Evolutionary conservation across 2,888 invertebrate genomes (phyloP).

Genomic region (Leptinotarsa tumamoca): DNA sequence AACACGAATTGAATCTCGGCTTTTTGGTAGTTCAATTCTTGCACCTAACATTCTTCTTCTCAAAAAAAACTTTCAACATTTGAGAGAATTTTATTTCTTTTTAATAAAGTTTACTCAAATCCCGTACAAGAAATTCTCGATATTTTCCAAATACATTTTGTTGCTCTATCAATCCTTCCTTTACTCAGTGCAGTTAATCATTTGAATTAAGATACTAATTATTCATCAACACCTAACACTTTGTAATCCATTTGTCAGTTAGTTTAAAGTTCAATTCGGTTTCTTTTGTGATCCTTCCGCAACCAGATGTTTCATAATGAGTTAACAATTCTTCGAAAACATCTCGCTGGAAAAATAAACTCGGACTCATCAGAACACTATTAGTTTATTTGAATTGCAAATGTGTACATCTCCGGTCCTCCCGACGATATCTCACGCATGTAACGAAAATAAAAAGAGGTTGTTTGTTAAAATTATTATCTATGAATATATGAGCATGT

Average conservation of each 20-base stretch:
- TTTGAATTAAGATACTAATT: neutral
- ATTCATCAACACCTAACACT: neutral
- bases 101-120: too few species aligned
- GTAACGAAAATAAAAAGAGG: slow-evolving; percentile 12
- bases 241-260: neutral
- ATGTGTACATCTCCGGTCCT: slow-evolving; percentile 10
- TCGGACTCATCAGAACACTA: neutral
- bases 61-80: too few species aligned
- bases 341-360: slow-evolving; percentile 5
- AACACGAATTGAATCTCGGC: too few species aligned
- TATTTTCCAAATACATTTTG: neutral
- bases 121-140: neutral
- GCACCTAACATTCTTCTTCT: too few species aligned
- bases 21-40: too few species aligned
- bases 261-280: neutral
- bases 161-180: too few species aligned
- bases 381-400: slow-evolving; percentile 17
- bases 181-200: neutral
- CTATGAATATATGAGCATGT: slow-evolving; percentile 3
- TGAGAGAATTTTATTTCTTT: too few species aligned
- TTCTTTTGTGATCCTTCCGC: neutral
- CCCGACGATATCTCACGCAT: slow-evolving; percentile 6
- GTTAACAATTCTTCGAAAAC: neutral
- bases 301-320: neutral
- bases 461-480: slow-evolving; percentile 14